Percentiles rank a stretch among this genome's conserved stretches.
Conservation (phyloP, 2,797 vertebrate species). For the Ptychadena robeensis region DNA sequence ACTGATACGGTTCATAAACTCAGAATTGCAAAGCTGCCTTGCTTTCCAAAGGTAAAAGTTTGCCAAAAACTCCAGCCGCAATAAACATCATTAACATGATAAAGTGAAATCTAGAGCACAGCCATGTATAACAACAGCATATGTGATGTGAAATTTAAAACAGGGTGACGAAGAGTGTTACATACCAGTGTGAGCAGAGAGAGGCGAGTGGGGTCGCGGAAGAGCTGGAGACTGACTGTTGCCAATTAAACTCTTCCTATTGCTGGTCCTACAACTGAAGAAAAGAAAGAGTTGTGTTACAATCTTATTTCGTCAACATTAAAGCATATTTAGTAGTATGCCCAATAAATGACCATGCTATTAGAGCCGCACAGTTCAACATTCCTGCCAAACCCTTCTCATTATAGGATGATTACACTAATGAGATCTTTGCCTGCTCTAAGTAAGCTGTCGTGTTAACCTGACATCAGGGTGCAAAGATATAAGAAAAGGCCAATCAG, state of each 20-base stretch:
- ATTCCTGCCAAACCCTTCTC: no score
- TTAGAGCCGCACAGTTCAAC: no score
- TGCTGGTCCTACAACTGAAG: constrained; percentile 93
- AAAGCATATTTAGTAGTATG: background rate
- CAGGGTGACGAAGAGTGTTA: constrained; percentile 14
- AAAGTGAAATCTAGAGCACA: constrained; percentile 32
- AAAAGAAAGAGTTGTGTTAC: constrained; percentile 63
- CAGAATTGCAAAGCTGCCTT: constrained; percentile 39
- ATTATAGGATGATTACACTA: no score
- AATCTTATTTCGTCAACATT: background rate
- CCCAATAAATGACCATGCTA: no score
- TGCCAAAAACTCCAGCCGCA: constrained; percentile 34
- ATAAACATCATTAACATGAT: constrained; percentile 38
- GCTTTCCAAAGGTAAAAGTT: constrained; percentile 30
- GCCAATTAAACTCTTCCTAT: constrained; percentile 95
- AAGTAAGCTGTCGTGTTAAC: no score
- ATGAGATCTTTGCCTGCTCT: no score
- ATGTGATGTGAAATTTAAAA: background rate
- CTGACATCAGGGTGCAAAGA: no score
- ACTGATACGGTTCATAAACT: constrained; percentile 28
- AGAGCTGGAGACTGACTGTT: constrained; percentile 90
- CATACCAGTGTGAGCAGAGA: constrained; percentile 93
- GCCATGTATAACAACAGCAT: background rate
- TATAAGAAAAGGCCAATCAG: no score
- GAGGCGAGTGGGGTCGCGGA: constrained; percentile 93